Percentiles rank a stretch among this genome's conserved stretches.
Evolutionary conservation across 2,797 vertebrate species (phyloP).

Genomic region (Sylvilagus floridanus): DNA sequence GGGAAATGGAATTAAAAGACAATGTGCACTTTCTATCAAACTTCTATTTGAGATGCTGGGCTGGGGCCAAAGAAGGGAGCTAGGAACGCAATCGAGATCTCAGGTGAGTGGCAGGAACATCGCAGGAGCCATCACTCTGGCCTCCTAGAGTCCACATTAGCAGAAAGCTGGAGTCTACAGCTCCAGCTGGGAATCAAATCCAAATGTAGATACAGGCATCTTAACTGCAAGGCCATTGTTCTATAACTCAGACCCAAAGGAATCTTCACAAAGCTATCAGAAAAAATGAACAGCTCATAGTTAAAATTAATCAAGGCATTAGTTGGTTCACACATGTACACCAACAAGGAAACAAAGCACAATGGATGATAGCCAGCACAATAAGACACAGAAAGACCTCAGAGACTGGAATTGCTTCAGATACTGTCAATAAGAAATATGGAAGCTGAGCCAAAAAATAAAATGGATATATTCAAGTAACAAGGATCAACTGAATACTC

Average conservation of each 20-base stretch:
- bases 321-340: background rate
- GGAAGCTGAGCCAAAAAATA: background rate
- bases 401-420: background rate
- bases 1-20: no score
- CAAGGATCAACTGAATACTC: no score
- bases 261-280: background rate
- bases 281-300: constrained; percentile 15
- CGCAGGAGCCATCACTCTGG: no score
- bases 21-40: no score
- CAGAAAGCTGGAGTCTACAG: no score
- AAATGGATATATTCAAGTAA: constrained; percentile 5
- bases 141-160: no score
- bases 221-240: background rate
- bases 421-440: constrained; percentile 21
- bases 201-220: no score
- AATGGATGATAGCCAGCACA: background rate
- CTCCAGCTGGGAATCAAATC: no score
- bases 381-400: background rate
- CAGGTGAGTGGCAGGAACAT: no score
- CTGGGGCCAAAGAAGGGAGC: no score
- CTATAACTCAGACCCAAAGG: background rate
- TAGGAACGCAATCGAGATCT: no score
- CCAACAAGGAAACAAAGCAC: background rate
- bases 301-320: constrained; percentile 9
- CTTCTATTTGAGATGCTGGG: no score